phyloP scores from a whole-genome alignment of 2,888 invertebrate species.

The Hirtodrosophila confusa region DNA sequence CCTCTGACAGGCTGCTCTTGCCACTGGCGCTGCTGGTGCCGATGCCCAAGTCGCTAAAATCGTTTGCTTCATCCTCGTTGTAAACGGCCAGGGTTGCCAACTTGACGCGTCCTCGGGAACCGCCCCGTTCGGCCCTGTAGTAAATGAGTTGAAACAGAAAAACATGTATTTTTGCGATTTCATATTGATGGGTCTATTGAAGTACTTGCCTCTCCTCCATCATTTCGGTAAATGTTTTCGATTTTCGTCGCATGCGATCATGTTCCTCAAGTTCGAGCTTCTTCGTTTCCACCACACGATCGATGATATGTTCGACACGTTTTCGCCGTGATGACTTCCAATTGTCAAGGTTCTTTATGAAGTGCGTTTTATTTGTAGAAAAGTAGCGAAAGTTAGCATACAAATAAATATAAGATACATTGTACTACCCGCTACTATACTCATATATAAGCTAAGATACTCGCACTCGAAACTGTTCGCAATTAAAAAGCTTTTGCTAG shows the following conservation, averaged over 20 bases:
- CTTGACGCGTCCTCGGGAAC: conserved; percentile 86
- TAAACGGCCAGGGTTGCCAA: conserved; percentile 88
- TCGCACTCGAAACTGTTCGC: conserved; percentile 33
- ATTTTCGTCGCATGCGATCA: conserved; percentile 89
- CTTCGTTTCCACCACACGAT: conserved; percentile 94
- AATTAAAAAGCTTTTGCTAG: conserved; percentile 67
- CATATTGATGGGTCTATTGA: neutral
- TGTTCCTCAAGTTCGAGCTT: conserved; percentile 92
- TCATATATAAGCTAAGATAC: conserved; percentile 10
- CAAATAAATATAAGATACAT: conserved; percentile 43
- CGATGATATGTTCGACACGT: conserved; percentile 95
- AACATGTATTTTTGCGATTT: neutral
- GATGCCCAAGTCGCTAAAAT: conserved; percentile 93
- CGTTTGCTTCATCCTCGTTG: conserved; percentile 92
- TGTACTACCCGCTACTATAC: conserved; percentile 22
- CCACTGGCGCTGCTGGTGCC: conserved; percentile 87
- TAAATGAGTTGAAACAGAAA: neutral
- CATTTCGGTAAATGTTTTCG: conserved; percentile 97
- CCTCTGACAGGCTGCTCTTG: conserved; percentile 88
- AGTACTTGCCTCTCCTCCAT: conserved; percentile 91
- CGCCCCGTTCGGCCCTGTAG: conserved; percentile 83
- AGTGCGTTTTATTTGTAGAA: conserved; percentile 29
- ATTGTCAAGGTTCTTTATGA: conserved; percentile 92
- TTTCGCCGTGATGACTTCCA: conserved; percentile 97
- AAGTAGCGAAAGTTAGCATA: conserved; percentile 68